These are phyloP conservation scores for Drosophila micromelanica DNA, from an alignment of 1,140 invertebrate species.

Conservation along the genomic window DNA sequence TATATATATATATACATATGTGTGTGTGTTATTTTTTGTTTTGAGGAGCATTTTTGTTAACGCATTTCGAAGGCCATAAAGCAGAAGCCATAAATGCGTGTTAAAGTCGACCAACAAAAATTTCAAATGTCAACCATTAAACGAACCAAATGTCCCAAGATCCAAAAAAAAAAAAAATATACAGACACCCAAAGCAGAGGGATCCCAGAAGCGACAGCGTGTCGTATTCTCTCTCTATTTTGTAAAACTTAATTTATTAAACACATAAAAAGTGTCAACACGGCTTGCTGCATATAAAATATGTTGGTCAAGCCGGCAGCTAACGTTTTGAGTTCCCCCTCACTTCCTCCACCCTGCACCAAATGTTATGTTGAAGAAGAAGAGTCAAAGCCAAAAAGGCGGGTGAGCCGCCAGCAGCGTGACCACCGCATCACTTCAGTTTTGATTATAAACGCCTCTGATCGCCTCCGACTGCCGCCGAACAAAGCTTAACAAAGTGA, in stretches of 20 bases:
- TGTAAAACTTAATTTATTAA: conserved; percentile 79
- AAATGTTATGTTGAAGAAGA: neutral
- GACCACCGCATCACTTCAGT: conserved; percentile 70
- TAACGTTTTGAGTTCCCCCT: conserved; percentile 11
- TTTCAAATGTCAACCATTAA: conserved; percentile 74
- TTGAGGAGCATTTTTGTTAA: conserved; percentile 34
- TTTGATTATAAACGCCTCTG: conserved; percentile 78
- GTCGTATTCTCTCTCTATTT: conserved; percentile 58
- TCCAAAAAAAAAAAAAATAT: conserved; percentile 11
- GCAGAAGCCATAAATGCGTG: conserved; percentile 76
- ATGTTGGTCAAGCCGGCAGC: conserved; percentile 55
- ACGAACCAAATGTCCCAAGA: conserved; percentile 49
- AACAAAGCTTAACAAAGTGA: conserved; percentile 75
- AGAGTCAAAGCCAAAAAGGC: neutral
- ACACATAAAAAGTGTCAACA: conserved; percentile 82
- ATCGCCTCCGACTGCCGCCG: conserved; percentile 64
- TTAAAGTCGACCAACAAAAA: conserved; percentile 70
- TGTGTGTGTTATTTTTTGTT: neutral
- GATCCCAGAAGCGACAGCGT: conserved; percentile 29
- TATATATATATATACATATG: conserved; percentile 9
- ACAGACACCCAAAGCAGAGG: neutral
- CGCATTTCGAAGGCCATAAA: conserved; percentile 72
- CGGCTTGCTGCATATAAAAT: conserved; percentile 74
- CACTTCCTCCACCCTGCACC: neutral
- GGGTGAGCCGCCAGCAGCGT: conserved; percentile 16